A percentile compares a stretch with the other conserved stretches of the same genome.
phyloP scores from a whole-genome alignment of 2,113 vertebrate species.

The Propithecus coquereli region DNA sequence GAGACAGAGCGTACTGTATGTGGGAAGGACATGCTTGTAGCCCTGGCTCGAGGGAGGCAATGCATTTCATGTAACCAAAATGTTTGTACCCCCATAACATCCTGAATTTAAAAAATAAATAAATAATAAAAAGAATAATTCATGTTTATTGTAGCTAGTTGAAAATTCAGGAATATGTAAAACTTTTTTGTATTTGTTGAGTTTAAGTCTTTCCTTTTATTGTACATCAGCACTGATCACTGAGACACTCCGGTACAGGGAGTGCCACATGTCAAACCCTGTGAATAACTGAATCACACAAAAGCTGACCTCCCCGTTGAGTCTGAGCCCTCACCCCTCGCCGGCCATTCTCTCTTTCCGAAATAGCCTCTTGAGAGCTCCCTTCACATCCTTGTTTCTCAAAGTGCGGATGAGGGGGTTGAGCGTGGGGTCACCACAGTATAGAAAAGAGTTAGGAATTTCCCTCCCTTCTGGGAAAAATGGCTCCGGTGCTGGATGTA shows the following conservation, averaged over 20 bases:
- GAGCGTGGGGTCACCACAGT: conserved; percentile 34
- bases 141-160: conserved; percentile 5
- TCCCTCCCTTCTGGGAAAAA: neutral
- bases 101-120: too few species aligned
- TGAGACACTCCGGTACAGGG: neutral
- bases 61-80: too few species aligned
- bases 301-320: neutral
- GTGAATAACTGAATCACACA: neutral
- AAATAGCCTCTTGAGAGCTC: neutral
- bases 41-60: too few species aligned
- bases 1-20: too few species aligned
- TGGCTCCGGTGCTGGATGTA: conserved; percentile 16
- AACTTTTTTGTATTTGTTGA: conserved; percentile 18
- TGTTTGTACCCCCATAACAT: too few species aligned
- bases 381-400: conserved; percentile 46
- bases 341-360: neutral
- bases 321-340: neutral
- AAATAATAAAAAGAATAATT: neutral
- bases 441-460: conserved; percentile 55
- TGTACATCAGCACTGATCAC: neutral
- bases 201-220: neutral
- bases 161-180: neutral
- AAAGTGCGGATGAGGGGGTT: conserved; percentile 54
- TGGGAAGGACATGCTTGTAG: too few species aligned
- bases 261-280: neutral